Evolutionary conservation across 1,140 invertebrate species (phyloP).

Genomic region (Zophobas atratus): DNA sequence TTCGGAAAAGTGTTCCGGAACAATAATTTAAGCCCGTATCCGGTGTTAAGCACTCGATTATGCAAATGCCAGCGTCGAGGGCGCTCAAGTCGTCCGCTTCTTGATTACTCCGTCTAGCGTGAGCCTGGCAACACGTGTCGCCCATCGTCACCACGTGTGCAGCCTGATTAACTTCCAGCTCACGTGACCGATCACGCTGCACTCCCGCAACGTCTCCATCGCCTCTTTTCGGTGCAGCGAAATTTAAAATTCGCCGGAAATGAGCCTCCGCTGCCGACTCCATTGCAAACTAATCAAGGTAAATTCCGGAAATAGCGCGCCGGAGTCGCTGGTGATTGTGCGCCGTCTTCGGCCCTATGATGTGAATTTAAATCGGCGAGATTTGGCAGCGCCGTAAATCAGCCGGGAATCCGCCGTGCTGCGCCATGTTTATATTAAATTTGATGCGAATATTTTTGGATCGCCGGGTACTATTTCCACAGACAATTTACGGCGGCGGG

Average conservation of each 20-base stretch:
- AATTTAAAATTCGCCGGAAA: background rate
- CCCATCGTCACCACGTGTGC: conserved; percentile 32
- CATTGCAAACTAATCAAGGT: background rate
- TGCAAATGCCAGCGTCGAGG: conserved; percentile 13
- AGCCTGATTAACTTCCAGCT: background rate
- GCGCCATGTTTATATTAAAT: conserved; percentile 36
- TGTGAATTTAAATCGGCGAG: conserved; percentile 22
- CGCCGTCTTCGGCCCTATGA: background rate
- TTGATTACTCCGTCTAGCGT: conserved; percentile 11
- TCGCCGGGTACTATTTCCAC: conserved; percentile 2
- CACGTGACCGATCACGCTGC: background rate
- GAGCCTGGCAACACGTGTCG: conserved; percentile 7
- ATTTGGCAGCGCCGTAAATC: conserved; percentile 16
- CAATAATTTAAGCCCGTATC: conserved; percentile 19
- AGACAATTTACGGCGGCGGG: conserved; percentile 34
- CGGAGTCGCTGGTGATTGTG: background rate
- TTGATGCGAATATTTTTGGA: conserved; percentile 27
- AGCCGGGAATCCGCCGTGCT: conserved; percentile 9
- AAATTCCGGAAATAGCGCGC: conserved; percentile 2
- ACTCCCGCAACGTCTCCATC: background rate
- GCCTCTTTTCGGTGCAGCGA: background rate
- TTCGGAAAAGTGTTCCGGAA: conserved; percentile 39
- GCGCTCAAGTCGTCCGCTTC: conserved; percentile 7
- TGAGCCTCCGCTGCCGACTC: background rate
- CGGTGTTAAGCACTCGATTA: conserved; percentile 42